Base-by-base conservation (phyloP, 2,113 vertebrate genomes). In the Dipodomys ordii region DNA sequence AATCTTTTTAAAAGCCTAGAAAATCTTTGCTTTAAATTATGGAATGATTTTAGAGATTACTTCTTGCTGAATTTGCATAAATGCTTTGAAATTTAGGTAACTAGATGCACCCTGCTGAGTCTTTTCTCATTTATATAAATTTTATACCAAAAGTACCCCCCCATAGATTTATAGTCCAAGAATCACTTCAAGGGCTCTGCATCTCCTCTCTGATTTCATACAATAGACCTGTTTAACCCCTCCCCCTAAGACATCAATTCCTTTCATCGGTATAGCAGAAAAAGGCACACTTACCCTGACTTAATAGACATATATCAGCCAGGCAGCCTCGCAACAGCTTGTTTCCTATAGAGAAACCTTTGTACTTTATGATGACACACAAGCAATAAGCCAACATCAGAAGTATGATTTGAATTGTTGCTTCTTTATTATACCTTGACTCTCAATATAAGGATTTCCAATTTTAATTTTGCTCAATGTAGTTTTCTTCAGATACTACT, bases 1-100 rank as follows among this genome's bases (percentile, higher is more conserved):
- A 83, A 39, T 39, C 39, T 39, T 39, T 39, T 39, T 39, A 89
- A 89, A 57, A 57, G 16, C 8, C 20, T 32, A 30, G 74, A 65
- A 96, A 91, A 15, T 13, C 39, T 92, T 90, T 92, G 39, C 91
- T 91, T 83, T 83, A 87, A 92, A 95, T 85, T 79, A 68, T 94
- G 83, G 80, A 35, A 91, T 78, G 49, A 80, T 25, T 92, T 93
- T 46, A 67, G 67, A 91, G 76, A 93, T n/a, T 64, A 57, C 19
- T 62, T 94, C 27, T 69, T 94, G 83, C 78, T 76, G 44, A 65
- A 76, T 91, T 94, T 91, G 49, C 83, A 91, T 83, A 88, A 90
- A 57, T 8, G 2, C 22, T 77, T 91, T 46, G 74, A 92, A 57
- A 76, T 91, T 83, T 93, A 74, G 60, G 67, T 76, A 28, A 72